phyloP scores from a whole-genome alignment of 2,113 vertebrate genomes.

The Gila orcuttii region DNA sequence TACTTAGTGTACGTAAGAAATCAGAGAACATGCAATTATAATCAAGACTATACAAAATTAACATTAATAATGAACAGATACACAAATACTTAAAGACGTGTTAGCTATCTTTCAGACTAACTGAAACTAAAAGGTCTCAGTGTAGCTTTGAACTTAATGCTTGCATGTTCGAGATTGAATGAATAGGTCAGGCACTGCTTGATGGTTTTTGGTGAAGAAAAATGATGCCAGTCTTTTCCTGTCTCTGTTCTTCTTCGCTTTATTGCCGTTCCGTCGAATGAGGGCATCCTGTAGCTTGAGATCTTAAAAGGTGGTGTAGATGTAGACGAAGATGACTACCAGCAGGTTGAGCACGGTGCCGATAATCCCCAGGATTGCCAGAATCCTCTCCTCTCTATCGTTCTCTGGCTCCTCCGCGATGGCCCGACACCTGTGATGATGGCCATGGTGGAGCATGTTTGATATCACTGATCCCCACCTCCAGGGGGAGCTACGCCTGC shows the following conservation, averaged over 20 bases:
- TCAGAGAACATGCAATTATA: conserved; percentile 40
- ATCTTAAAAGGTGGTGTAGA: conserved; percentile 82
- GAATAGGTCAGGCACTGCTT: conserved; percentile 45
- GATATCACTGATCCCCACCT: conserved; percentile 73
- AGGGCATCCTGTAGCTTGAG: conserved; percentile 25
- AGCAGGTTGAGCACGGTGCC: conserved; percentile 84
- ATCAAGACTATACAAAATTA: conserved; percentile 45
- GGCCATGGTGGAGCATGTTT: conserved; percentile 78
- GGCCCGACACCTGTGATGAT: conserved; percentile 70
- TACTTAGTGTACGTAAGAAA: conserved; percentile 26
- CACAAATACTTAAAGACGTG: background rate
- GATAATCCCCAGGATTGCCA: conserved; percentile 79
- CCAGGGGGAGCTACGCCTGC: conserved; percentile 71
- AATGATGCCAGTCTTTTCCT: conserved; percentile 8
- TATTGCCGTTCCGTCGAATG: background rate
- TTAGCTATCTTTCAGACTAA: background rate
- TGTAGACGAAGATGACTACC: conserved; percentile 86
- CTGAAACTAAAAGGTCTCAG: background rate
- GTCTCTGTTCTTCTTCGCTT: background rate
- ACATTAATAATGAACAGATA: conserved; percentile 6
- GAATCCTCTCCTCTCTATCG: conserved; percentile 75
- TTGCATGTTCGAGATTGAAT: background rate
- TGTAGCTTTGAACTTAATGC: background rate
- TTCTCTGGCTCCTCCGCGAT: conserved; percentile 73
- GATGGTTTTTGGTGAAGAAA: conserved; percentile 34